Conservation (phyloP, 2,797 vertebrate genomes). For the Bradypodion ventrale region DNA sequence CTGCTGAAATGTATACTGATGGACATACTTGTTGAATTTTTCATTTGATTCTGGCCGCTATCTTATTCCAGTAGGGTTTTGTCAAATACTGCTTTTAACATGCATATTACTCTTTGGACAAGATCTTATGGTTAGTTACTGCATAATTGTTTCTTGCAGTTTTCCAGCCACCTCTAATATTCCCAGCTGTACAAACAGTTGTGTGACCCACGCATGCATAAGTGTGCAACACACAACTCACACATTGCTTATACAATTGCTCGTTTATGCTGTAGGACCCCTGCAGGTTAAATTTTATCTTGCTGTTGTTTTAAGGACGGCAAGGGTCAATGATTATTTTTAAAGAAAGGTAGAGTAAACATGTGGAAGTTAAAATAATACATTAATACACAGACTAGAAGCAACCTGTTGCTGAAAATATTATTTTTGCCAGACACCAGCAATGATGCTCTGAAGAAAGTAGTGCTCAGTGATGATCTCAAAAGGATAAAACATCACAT, state of each 20-base stretch:
- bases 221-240: no score
- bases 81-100: background rate
- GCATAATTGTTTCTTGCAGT: no score
- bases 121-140: no score
- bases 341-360: background rate
- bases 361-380: no score
- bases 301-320: background rate
- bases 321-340: background rate
- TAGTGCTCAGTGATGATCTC: background rate
- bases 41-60: no score
- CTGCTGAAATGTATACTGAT: no score
- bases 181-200: no score
- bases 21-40: no score
- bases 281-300: background rate
- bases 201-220: no score
- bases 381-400: background rate
- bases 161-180: no score
- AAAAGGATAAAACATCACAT: background rate
- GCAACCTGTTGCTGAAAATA: background rate
- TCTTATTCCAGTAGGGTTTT: background rate
- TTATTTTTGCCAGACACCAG: background rate
- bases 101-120: background rate
- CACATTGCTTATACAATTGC: no score
- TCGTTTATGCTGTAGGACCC: no score
- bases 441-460: background rate